phyloP scores from a whole-genome alignment of 1,140 invertebrate species.

The Mesaphorura yosii region DNA sequence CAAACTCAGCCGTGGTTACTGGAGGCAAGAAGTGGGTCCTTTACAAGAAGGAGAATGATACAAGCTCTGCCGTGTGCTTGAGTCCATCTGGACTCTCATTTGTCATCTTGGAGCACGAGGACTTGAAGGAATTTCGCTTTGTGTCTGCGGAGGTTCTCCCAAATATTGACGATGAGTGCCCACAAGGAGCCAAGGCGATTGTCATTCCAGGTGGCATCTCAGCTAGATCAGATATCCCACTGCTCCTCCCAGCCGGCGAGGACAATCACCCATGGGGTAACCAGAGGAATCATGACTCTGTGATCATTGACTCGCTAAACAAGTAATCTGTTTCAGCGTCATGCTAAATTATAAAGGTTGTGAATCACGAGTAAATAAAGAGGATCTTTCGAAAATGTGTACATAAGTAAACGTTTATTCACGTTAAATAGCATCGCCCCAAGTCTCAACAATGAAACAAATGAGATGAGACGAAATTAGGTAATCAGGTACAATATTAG shows the following conservation, averaged over 20 bases:
- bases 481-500: no score
- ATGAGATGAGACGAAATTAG: no score
- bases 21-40: constrained; percentile 11
- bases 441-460: no score
- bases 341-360: no score
- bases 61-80: constrained; percentile 2
- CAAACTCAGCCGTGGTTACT: constrained; percentile 9
- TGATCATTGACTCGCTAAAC: constrained; percentile 9
- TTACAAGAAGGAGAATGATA: constrained; percentile 11
- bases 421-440: no score
- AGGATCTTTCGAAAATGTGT: no score
- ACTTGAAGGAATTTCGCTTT: constrained; percentile 9
- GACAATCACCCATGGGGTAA: neutral
- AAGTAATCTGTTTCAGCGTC: constrained; percentile 58
- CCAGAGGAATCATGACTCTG: constrained; percentile 1
- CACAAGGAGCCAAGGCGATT: constrained; percentile 4
- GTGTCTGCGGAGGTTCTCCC: neutral
- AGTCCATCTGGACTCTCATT: constrained; percentile 6
- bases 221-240: neutral
- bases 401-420: no score
- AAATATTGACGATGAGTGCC: constrained; percentile 4
- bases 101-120: constrained; percentile 9
- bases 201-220: constrained; percentile 7
- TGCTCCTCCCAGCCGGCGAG: constrained; percentile 1
- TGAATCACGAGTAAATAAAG: no score